A percentile compares a stretch with the other conserved stretches of the same genome.
These are phyloP conservation scores for Silurus lanzhouensis DNA, from an alignment of 2,797 vertebrate genomes.

Conservation along the genomic window DNA sequence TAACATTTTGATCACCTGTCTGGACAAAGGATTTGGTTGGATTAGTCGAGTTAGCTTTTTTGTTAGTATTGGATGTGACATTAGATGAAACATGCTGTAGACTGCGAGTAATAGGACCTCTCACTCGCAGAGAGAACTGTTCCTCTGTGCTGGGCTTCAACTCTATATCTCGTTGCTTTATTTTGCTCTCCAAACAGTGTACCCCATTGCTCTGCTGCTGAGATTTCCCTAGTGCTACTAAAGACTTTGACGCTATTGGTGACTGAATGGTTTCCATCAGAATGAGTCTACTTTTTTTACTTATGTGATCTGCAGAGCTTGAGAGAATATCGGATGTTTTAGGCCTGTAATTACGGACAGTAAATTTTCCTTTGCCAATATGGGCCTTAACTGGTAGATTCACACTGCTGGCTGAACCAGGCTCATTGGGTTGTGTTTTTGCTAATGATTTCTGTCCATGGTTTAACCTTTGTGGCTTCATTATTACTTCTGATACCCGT, in stretches of 20 bases:
- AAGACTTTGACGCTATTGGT: constrained; percentile 65
- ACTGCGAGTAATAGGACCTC: constrained; percentile 76
- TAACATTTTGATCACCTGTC: constrained; percentile 72
- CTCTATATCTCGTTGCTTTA: constrained; percentile 72
- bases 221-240: constrained; percentile 73
- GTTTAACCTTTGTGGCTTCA: constrained; percentile 79
- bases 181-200: constrained; percentile 71
- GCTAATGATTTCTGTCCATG: constrained; percentile 78
- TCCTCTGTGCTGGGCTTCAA: constrained; percentile 71
- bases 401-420: constrained; percentile 62
- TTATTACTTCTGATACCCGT: constrained; percentile 74
- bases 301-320: constrained; percentile 67
- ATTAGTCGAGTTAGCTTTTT: constrained; percentile 70
- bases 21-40: constrained; percentile 67
- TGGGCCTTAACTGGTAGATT: constrained; percentile 42
- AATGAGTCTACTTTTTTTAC: constrained; percentile 76
- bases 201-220: constrained; percentile 81
- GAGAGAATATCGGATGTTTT: constrained; percentile 70
- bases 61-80: constrained; percentile 60
- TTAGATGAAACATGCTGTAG: constrained; percentile 74
- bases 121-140: constrained; percentile 69
- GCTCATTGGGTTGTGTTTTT: constrained; percentile 77
- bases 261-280: constrained; percentile 67
- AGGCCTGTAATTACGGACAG: constrained; percentile 67
- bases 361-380: constrained; percentile 69